These are phyloP conservation scores for Trachelus iudaicus DNA, from an alignment of 2,888 invertebrate species.

Conservation along the genomic window DNA sequence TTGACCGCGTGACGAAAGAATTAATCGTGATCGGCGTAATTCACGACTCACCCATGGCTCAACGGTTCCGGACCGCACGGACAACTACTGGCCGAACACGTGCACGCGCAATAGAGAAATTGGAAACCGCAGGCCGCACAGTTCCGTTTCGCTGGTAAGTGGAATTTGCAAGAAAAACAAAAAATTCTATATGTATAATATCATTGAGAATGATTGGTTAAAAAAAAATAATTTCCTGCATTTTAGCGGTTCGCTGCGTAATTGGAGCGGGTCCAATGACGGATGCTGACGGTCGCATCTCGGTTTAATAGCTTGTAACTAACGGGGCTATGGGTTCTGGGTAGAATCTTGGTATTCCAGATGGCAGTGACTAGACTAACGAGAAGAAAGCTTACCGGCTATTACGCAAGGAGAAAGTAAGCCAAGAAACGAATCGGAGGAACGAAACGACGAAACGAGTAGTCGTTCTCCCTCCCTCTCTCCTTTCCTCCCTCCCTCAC, in stretches of 20 bases:
- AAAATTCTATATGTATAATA: neutral
- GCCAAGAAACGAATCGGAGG: neutral
- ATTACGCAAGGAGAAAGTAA: conserved; percentile 50
- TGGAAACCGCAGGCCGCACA: neutral
- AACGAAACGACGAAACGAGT: conserved; percentile 23
- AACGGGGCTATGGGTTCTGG: neutral
- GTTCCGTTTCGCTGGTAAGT: neutral
- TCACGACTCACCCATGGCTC: conserved; percentile 15
- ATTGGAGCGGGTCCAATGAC: neutral
- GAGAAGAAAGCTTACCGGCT: neutral
- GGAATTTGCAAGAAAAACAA: neutral
- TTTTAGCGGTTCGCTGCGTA: neutral
- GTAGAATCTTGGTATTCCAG: neutral
- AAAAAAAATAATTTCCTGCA: neutral
- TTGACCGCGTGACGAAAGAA: conserved; percentile 15
- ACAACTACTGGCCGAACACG: conserved; percentile 27
- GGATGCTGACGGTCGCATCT: neutral
- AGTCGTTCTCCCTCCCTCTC: neutral
- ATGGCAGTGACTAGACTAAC: neutral
- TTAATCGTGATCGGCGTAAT: conserved; percentile 28
- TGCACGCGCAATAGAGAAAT: neutral
- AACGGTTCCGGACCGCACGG: conserved; percentile 12
- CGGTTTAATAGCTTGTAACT: neutral
- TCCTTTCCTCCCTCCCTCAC: too few relatives aligned
- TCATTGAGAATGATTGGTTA: neutral